Conservation (phyloP, 2,113 vertebrate species). For the Myotis lucifugus region DNA sequence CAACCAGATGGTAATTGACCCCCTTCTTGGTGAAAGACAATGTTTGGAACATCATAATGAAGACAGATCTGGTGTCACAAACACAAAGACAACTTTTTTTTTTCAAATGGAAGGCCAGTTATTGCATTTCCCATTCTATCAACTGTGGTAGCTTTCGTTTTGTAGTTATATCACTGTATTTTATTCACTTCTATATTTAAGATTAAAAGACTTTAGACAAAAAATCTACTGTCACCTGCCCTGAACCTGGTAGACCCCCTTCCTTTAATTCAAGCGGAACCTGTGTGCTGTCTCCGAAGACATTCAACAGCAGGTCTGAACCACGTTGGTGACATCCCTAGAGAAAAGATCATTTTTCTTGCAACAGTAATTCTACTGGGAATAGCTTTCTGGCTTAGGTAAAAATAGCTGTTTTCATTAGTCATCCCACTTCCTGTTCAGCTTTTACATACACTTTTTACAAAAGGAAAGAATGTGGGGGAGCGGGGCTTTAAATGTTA, state of each 20-base stretch:
- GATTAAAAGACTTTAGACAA: neutral
- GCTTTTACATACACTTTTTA: neutral
- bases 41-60: neutral
- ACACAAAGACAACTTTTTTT: neutral
- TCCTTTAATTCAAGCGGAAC: neutral
- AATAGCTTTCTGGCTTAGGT: conserved; percentile 43
- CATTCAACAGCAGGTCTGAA: neutral
- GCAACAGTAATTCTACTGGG: conserved; percentile 6
- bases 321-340: neutral
- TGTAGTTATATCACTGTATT: neutral
- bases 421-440: conserved; percentile 36
- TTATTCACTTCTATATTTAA: conserved; percentile 22
- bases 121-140: neutral
- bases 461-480: conserved; percentile 30
- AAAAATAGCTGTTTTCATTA: conserved; percentile 66
- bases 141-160: neutral
- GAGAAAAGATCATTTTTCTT: conserved; percentile 57
- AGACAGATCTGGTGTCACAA: neutral
- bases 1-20: neutral
- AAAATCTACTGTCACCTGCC: neutral
- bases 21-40: neutral
- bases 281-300: neutral
- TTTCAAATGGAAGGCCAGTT: conserved; percentile 33
- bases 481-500: neutral
- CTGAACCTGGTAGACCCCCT: neutral